Conservation (phyloP, 2,113 vertebrate species). For the Panurus biarmicus region DNA sequence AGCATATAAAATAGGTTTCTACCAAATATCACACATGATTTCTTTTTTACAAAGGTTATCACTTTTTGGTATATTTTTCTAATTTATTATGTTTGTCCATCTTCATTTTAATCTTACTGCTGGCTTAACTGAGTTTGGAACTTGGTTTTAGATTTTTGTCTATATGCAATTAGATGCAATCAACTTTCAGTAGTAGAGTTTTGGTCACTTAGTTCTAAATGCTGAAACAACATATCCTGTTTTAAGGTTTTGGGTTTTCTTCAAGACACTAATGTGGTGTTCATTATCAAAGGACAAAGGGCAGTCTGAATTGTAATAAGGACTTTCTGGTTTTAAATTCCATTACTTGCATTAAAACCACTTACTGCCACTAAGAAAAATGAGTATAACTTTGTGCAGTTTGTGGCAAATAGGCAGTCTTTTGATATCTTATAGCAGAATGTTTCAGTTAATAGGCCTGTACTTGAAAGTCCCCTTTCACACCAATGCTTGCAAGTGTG, state of each 20-base stretch:
- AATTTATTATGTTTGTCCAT: neutral
- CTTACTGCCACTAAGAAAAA: constrained; percentile 52
- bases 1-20: neutral
- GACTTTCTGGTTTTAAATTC: constrained; percentile 56
- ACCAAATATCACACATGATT: neutral
- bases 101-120: neutral
- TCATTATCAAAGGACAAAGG: constrained; percentile 60
- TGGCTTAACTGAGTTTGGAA: neutral
- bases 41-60: neutral
- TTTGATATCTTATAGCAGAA: constrained; percentile 59
- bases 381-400: constrained; percentile 45
- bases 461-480: constrained; percentile 39
- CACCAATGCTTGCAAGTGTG: constrained; percentile 28
- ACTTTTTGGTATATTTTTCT: neutral
- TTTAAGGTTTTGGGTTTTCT: constrained; percentile 44
- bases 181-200: neutral
- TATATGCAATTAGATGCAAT: neutral
- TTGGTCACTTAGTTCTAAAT: constrained; percentile 14
- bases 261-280: constrained; percentile 27
- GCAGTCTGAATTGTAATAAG: constrained; percentile 43
- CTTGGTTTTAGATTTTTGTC: neutral
- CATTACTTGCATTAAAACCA: constrained; percentile 55
- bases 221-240: constrained; percentile 17
- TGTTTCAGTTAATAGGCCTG: constrained; percentile 46
- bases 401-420: constrained; percentile 27